Base-by-base conservation (phyloP, 2,888 invertebrate species). In the Standfussiana lucernea region DNA sequence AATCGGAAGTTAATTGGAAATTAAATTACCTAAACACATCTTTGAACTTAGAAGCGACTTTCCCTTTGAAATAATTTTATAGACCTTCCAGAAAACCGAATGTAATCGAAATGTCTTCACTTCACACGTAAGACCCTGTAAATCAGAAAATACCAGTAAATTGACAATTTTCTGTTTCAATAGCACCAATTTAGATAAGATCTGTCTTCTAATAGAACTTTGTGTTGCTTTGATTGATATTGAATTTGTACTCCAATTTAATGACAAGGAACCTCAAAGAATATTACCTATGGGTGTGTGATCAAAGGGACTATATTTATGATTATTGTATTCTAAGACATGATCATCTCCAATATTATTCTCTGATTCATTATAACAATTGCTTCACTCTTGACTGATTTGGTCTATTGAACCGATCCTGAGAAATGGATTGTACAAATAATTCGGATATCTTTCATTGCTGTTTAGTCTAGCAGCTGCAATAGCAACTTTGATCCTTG, bases 211-310 rank as follows among this genome's bases (percentile, higher is more conserved):
- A 21, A 64, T 21, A 70, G 42, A 68, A 61, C 61, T 68, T 65
- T 35, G 50, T 62, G 8, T 73, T 37, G 42, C 62, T 75, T 45
- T 67, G 77, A 75, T 73, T 69, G 64, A 67, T 79, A 80, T 78
- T 83, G 65, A 81, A 78, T 78, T 78, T 70, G 61, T 75, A 69
- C 61, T 59, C 67, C 35, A 83, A 77, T 75, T 78, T 76, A 80
- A 72, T 72, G 64, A 78, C 50, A 53, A 65, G 24, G 67, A 59
- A 73, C 53, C 64, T 72, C 84, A 83, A 81, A 82, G 80, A 79
- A 75, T 74, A 74, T 77, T 40, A 59, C 32, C 59, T 21, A 75
- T 69, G 72, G 65, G 1, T 65, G n/a, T 37, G 10, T 78, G 83
- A 81, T 79, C 78, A 85, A 87, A 76, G 82, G 62, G 37, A 8